Base-by-base conservation (phyloP, 2,113 vertebrate species). In the Poeciliopsis turrubarensis region DNA sequence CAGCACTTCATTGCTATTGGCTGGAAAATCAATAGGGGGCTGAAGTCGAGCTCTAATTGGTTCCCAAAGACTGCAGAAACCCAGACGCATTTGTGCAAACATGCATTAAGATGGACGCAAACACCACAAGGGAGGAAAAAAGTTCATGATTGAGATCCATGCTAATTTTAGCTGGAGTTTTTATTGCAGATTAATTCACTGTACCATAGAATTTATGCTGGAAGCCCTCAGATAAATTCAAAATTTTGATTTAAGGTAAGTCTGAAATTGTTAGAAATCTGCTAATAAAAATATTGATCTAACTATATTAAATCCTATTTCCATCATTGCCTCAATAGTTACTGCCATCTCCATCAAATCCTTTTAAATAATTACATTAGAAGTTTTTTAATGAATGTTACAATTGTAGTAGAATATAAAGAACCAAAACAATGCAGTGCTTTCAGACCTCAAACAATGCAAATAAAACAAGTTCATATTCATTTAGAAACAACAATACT, bases 1-100 rank as follows among this genome's bases (percentile, higher is more conserved):
- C 85, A 72, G 65, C 31, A 83, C 84, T 87, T 87, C 81, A 87
- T 84, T 81, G 81, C 81, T 92, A 93, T 90, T 92, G 92, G 89
- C 90, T 87, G 68, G 27, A 66, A 93, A 91, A 93, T 93, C 92
- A 86, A 93, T 93, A 87, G 26, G 44, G 84, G 80, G 69, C 72
- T 62, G 30, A 85, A 62, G 66, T 80, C 34, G 69, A 73, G 64
- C 70, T 83, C 84, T 92, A 90, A 91, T 90, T 90, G 86, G 90
- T 75, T 90, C 76, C 80, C 57, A 83, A 73, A 81, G 81, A 86
- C 68, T 72, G 82, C 76, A 87, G n/a, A 78, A 80, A 72, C 22
- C 79, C 72, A 57, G 51, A 17, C 51, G 75, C 68, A 73, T 67
- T 72, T 31, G 22, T 71, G 73, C 63, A 70, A 78, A 74, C 74